These are phyloP conservation scores for Galemys pyrenaicus DNA, from an alignment of 2,113 vertebrate genomes.

Conservation along the genomic window DNA sequence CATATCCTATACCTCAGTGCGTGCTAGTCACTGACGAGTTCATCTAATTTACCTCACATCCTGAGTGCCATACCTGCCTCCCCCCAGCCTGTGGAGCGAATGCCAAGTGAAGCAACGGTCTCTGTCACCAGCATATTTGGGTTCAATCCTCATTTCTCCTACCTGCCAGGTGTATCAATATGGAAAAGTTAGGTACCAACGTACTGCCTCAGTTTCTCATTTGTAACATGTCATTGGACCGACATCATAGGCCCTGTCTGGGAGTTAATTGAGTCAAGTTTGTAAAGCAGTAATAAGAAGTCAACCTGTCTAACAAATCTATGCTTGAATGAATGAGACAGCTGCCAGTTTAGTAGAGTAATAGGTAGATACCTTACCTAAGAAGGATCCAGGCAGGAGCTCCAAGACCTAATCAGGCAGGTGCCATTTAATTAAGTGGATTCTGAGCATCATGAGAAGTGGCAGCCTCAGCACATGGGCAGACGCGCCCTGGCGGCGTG, in stretches of 20 bases:
- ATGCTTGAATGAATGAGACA: not conserved
- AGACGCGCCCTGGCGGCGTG: accelerated
- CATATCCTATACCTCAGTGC: not conserved
- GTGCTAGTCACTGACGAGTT: not conserved
- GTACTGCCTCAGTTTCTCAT: not conserved
- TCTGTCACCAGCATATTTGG: not conserved
- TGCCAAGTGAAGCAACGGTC: not conserved
- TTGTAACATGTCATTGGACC: not conserved
- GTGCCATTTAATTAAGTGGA: too few species aligned
- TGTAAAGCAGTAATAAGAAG: not conserved
- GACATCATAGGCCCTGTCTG: not conserved
- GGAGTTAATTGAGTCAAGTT: not conserved
- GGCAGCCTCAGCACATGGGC: not conserved
- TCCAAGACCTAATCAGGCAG: not conserved
- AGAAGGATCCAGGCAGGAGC: not conserved
- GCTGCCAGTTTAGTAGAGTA: not conserved
- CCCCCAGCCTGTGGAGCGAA: not conserved
- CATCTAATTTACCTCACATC: not conserved
- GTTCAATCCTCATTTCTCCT: not conserved
- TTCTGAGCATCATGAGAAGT: not conserved
- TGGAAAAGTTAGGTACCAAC: not conserved
- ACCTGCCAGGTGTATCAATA: not conserved
- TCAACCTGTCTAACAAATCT: not conserved
- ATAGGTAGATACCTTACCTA: not conserved
- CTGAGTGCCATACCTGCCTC: not conserved